These are phyloP conservation scores for Yponomeuta malinellus DNA, from an alignment of 2,888 invertebrate genomes.

Conservation along the genomic window DNA sequence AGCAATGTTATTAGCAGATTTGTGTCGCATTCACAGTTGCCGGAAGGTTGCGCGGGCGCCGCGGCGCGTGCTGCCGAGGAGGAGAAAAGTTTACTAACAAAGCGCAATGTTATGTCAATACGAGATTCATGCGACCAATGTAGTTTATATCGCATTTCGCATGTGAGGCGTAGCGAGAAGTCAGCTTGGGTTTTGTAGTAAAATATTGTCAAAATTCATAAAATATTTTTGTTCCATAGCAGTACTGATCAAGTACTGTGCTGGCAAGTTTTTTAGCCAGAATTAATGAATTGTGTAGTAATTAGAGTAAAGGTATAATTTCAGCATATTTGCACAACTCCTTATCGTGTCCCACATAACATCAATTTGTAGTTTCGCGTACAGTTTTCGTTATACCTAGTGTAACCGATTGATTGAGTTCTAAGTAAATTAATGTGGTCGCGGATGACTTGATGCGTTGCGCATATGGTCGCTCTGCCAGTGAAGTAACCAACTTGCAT, in stretches of 20 bases:
- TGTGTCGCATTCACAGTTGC: background rate
- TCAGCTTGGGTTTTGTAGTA: background rate
- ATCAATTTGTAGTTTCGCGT: background rate
- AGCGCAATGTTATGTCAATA: slow-evolving; percentile 3
- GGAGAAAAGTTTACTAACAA: background rate
- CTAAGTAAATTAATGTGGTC: background rate
- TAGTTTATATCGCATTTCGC: background rate
- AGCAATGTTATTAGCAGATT: background rate
- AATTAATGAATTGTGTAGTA: background rate
- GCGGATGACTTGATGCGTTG: background rate
- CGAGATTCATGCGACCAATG: background rate
- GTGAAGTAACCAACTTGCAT: background rate
- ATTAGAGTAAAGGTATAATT: background rate
- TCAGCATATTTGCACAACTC: background rate
- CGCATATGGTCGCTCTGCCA: background rate
- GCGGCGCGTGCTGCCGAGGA: background rate
- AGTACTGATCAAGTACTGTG: background rate
- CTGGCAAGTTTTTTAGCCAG: background rate
- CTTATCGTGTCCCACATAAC: background rate
- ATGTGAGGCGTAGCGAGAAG: background rate
- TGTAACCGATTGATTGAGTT: slow-evolving; percentile 1
- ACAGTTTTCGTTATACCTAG: background rate
- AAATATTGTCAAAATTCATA: background rate
- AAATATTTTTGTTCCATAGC: background rate
- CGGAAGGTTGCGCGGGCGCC: background rate